Percentiles rank a stretch among this genome's conserved stretches.
phyloP scores from a whole-genome alignment of 2,888 invertebrate species.

The Eristalis pertinax region DNA sequence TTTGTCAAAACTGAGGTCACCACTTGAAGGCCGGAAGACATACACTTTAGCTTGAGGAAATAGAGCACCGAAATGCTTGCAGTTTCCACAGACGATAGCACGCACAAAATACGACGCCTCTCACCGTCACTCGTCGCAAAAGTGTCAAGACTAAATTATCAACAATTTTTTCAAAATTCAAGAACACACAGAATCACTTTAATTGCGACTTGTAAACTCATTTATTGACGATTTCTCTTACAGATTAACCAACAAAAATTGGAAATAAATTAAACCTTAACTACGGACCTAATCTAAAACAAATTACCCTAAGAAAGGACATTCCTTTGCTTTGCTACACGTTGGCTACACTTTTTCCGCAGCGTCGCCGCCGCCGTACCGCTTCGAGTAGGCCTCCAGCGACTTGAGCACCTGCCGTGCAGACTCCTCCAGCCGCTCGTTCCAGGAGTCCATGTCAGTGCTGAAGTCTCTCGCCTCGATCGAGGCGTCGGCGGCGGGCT shows the following conservation, averaged over 20 bases:
- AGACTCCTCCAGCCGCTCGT: conserved; percentile 54
- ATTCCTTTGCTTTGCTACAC: conserved; percentile 4
- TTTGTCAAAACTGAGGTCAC: too few relatives aligned
- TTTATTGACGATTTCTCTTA: conserved; percentile 31
- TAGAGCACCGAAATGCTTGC: too few relatives aligned
- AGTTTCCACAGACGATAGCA: too few relatives aligned
- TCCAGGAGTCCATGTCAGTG: conserved; percentile 51
- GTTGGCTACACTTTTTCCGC: conserved; percentile 17
- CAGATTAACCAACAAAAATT: conserved; percentile 18
- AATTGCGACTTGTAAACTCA: conserved; percentile 7
- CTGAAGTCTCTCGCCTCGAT: conserved; percentile 42
- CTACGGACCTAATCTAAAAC: conserved; percentile 26
- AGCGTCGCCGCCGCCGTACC: conserved; percentile 35
- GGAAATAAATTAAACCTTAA: conserved; percentile 37
- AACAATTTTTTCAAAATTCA: not conserved
- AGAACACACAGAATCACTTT: not conserved
- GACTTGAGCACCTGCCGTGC: conserved; percentile 51
- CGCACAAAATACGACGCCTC: not conserved
- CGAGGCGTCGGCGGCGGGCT: conserved; percentile 59
- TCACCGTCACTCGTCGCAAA: not conserved
- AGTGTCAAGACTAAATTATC: too few relatives aligned
- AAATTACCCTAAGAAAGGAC: conserved; percentile 31
- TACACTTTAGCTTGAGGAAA: too few relatives aligned
- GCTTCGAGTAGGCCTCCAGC: conserved; percentile 48
- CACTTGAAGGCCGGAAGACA: too few relatives aligned